Base-by-base conservation (phyloP, 2,888 invertebrate genomes). In the Meliscaeva auricollis region DNA sequence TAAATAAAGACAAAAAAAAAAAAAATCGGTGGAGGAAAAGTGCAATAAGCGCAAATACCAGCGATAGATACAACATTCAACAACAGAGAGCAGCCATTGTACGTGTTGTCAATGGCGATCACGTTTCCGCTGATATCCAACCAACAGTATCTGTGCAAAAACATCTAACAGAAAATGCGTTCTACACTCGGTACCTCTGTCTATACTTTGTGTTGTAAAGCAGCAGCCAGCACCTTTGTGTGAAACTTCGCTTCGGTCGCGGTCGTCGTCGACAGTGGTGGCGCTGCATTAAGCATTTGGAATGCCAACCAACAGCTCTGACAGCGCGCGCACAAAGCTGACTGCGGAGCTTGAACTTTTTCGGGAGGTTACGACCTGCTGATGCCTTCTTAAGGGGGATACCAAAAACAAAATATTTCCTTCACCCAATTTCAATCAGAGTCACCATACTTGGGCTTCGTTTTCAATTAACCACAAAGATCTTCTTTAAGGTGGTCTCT, bases 61-160 rank as follows among this genome's bases (percentile, higher is more conserved):
- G 64, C 76, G 32, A 35, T 9, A 38, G 38, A 38, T 38, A 68
- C 46, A 66, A 44, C 58, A 62, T 46, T 17, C 26, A 32, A 11
- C 38, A 13, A 38, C 38, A 38, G 38, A 66, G 46, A 60, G 48
- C 70, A 75, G 32, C 78, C 62, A 83, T 79, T 74, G 73, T 73
- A 85, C 85, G 85, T 85, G 85, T 85, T 85, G 85, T 85, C 85
- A 85, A 81, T 81, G 76, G 68, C 73, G 85, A 77, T 85, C 85
- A 85, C 85, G 85, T 85, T 85, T 77, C 76, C 85, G 72, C 64
- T 73, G 81, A 85, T 81, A 85, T 68, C 75, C 66, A 9, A 69
- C 50, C 32, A 35, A 38, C 52, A 69, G 50, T 66, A 50, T 66
- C 48, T 66, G n/a, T 32, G 20, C 22, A 66, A 50, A 69, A 68